Conservation (phyloP, 2,888 invertebrate species). For the Cheiracanthium punctorium region DNA sequence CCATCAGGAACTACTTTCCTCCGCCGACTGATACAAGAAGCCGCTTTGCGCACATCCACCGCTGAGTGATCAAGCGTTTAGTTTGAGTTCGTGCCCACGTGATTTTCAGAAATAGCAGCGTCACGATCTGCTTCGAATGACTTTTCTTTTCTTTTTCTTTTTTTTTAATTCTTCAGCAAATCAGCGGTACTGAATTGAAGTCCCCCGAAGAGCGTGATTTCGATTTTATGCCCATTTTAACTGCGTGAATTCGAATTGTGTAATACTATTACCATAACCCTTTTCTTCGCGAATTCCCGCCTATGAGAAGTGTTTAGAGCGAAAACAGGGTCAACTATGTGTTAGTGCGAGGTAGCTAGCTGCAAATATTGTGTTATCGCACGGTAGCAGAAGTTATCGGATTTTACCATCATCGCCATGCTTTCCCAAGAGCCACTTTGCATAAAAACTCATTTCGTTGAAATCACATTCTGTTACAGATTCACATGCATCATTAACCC, state of each 20-base stretch:
- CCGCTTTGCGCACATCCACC: neutral
- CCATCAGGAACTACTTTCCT: neutral
- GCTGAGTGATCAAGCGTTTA: constrained; percentile 6
- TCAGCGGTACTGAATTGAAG: neutral
- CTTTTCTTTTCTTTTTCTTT: neutral
- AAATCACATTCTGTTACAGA: too few species aligned
- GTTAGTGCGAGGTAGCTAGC: too few species aligned
- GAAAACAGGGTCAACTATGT: neutral
- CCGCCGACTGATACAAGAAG: neutral
- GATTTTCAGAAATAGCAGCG: neutral
- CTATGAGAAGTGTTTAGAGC: neutral
- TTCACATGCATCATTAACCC: too few species aligned
- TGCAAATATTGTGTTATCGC: too few species aligned
- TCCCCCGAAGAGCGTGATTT: neutral
- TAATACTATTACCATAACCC: neutral
- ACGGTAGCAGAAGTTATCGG: too few species aligned
- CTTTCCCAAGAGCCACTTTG: too few species aligned
- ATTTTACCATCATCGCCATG: too few species aligned
- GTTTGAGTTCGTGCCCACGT: neutral
- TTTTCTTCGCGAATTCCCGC: neutral
- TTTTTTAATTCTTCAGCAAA: too few species aligned
- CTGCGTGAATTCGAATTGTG: neutral
- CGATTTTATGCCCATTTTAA: neutral
- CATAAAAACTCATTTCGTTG: too few species aligned
- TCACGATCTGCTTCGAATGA: neutral